These are phyloP conservation scores for Cheilosia variabilis DNA, from an alignment of 2,888 invertebrate species.

Conservation along the genomic window DNA sequence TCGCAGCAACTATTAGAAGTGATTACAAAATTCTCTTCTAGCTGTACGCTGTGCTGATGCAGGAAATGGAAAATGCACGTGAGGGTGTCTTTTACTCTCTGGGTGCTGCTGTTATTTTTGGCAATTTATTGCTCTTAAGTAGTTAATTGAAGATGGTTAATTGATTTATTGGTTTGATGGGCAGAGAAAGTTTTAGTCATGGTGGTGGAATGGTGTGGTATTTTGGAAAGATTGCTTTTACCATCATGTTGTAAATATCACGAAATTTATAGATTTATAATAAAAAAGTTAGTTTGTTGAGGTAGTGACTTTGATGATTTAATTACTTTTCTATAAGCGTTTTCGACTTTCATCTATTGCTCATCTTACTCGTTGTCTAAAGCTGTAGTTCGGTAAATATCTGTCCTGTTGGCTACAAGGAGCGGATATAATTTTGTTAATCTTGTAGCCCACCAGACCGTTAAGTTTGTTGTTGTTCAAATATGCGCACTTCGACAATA, in stretches of 20 bases:
- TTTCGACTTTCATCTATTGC: too few species aligned
- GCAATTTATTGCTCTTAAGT: slow-evolving; percentile 44
- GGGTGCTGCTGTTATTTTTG: slow-evolving; percentile 11
- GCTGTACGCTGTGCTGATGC: not conserved
- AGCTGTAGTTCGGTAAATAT: too few species aligned
- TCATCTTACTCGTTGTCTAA: too few species aligned
- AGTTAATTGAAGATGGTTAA: slow-evolving; percentile 46
- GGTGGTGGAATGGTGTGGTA: not conserved
- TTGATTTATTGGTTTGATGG: slow-evolving; percentile 40
- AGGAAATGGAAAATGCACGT: slow-evolving; percentile 22
- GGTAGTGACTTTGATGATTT: too few species aligned
- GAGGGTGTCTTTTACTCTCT: slow-evolving; percentile 20
- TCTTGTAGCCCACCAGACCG: too few species aligned
- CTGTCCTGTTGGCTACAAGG: too few species aligned
- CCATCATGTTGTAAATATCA: not conserved
- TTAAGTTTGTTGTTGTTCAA: too few species aligned
- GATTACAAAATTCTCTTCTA: slow-evolving; percentile 30
- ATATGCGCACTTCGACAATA: too few species aligned
- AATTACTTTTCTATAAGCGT: too few species aligned
- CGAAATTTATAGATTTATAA: too few species aligned
- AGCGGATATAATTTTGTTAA: too few species aligned
- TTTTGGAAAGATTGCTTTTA: not conserved
- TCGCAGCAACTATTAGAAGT: slow-evolving; percentile 31
- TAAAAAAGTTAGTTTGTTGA: too few species aligned
- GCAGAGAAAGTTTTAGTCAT: not conserved